Evolutionary conservation across 2,888 invertebrate genomes (phyloP).

Genomic region (Drosophila dives): DNA sequence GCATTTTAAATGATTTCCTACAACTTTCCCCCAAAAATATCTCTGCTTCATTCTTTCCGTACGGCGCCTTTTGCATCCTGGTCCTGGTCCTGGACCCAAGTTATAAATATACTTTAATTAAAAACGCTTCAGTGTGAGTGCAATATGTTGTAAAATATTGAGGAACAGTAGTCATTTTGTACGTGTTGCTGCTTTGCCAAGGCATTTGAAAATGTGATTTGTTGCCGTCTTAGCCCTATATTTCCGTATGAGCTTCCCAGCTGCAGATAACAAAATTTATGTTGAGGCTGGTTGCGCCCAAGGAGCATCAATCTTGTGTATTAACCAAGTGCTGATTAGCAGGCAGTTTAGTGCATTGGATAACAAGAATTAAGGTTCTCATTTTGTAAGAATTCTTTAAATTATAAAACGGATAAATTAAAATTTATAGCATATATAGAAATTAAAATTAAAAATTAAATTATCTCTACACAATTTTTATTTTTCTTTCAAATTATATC

Average conservation of each 20-base stretch:
- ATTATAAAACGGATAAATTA: not conserved
- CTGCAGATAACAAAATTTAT: constrained; percentile 36
- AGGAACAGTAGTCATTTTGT: constrained; percentile 32
- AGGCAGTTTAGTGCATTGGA: not conserved
- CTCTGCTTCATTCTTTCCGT: not conserved
- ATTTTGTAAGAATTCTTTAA: not conserved
- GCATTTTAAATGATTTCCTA: constrained; percentile 77
- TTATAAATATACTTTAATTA: constrained; percentile 79
- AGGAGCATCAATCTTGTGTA: not conserved
- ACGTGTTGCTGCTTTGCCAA: constrained; percentile 53
- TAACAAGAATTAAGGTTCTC: not conserved
- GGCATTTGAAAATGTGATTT: constrained; percentile 42
- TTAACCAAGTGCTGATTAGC: not conserved
- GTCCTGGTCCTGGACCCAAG: constrained; percentile 31
- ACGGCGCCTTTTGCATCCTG: not conserved
- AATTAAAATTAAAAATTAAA: too few relatives aligned
- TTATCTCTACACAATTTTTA: not conserved
- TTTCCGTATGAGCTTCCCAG: not conserved
- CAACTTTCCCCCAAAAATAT: constrained; percentile 20
- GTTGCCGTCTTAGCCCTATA: constrained; percentile 37
- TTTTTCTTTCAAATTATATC: not conserved
- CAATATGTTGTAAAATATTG: constrained; percentile 78
- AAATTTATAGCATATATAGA: not conserved
- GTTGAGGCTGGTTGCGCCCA: constrained; percentile 15
- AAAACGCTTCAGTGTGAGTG: constrained; percentile 61